phyloP scores from a whole-genome alignment of 2,888 invertebrate genomes.

The Nymphalis urticae region DNA sequence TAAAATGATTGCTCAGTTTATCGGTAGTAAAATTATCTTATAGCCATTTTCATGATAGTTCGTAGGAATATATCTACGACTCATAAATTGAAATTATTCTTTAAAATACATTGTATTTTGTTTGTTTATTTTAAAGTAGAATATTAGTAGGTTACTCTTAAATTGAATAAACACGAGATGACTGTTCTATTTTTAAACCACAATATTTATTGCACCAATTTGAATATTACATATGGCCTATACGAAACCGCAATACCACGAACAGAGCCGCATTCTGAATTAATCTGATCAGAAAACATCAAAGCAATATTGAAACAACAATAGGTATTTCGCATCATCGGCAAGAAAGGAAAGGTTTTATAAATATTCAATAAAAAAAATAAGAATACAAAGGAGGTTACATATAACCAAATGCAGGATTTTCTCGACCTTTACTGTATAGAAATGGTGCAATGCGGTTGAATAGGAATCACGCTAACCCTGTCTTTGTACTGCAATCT shows the following conservation, averaged over 20 bases:
- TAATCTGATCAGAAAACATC: slow-evolving; percentile 15
- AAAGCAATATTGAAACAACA: slow-evolving; percentile 16
- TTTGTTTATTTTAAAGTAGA: too few relatives aligned
- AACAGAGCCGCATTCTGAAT: slow-evolving; percentile 10
- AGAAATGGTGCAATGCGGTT: slow-evolving; percentile 70
- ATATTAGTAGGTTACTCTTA: too few relatives aligned
- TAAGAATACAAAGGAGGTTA: slow-evolving; percentile 1
- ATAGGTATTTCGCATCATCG: neutral
- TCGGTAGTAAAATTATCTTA: neutral
- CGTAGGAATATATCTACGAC: neutral
- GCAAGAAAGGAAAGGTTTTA: neutral
- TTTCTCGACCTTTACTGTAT: slow-evolving; percentile 59
- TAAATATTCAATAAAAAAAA: slow-evolving; percentile 1
- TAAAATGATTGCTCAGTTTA: slow-evolving; percentile 6
- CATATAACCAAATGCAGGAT: slow-evolving; percentile 52
- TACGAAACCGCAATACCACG: slow-evolving; percentile 15
- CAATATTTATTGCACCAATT: slow-evolving; percentile 5
- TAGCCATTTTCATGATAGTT: neutral
- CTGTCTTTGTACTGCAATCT: slow-evolving; percentile 57
- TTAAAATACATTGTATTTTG: neutral
- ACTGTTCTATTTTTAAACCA: neutral
- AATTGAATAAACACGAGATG: too few relatives aligned
- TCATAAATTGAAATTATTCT: neutral
- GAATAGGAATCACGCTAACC: slow-evolving; percentile 64
- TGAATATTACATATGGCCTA: slow-evolving; percentile 2